Base-by-base conservation (phyloP, 2,797 vertebrate species). In the Alcedo atthis region DNA sequence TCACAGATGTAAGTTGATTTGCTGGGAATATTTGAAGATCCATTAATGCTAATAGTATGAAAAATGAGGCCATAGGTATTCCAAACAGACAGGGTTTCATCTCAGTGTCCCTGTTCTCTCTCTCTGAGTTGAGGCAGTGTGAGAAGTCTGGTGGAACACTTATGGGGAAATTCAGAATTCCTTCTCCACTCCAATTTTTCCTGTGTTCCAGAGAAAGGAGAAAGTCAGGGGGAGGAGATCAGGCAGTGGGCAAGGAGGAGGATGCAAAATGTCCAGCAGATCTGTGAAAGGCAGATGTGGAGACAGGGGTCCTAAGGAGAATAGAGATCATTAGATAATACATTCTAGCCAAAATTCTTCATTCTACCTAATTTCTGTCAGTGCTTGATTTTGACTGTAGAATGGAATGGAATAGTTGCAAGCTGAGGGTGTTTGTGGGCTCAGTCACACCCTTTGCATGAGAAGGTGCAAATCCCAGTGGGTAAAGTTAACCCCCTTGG, bases 1-100 rank as follows among this genome's bases (percentile, higher is more conserved):
- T 87, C 79, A 89, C 33, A 71, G 28, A 43, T 51, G 51, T 81
- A 81, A 91, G 54, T 69, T 81, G 67, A 78, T 91, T 71, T 85
- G 58, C 33, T 85, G 46, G 89, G 85, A 92, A 87, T 81, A 83
- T 83, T 68, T 78, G 54, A 74, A 75, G 45, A 64, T 45, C 32
- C 49, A 81, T 87, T 91, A 91, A 82, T 64, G 42, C 15, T 82
- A 89, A 70, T 80, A 77, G 45, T 71, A 49, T 51, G 58, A 92
- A 83, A 91, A 93, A 92, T 68, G 43, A 68, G 46, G 82, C 80
- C 22, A 53, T 67, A 85, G 54, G 33, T 89, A 85, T 94, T 91
- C 77, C 46, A 89, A 48, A 8, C 4, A 25, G 73, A 57, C 20
- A 51, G 62, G 74, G 88, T 84, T 74, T 54, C 32, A 35, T 69